A percentile compares a stretch with the other conserved stretches of the same genome.
Evolutionary conservation across 1,140 invertebrate genomes (phyloP).

Genomic region (Gyrodactylus bullatarudis): DNA sequence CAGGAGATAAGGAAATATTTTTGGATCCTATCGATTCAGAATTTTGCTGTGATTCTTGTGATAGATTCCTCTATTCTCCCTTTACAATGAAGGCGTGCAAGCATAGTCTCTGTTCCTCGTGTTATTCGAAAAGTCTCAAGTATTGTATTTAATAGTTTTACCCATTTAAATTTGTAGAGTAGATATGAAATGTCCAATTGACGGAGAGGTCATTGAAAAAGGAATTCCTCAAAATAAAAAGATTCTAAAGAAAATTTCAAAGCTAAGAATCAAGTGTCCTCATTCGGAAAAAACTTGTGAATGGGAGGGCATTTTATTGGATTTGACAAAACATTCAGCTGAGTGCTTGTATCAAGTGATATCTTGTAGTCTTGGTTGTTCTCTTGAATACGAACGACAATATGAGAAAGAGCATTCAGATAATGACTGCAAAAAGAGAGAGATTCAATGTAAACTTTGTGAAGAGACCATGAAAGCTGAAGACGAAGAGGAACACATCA

Average conservation of each 20-base stretch:
- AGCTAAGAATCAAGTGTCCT: neutral
- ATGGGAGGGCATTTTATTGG: neutral
- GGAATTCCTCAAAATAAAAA: neutral
- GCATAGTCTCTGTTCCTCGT: neutral
- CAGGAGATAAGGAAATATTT: neutral
- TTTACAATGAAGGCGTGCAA: neutral
- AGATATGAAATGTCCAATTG: neutral
- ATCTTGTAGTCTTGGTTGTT: neutral
- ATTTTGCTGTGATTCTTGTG: neutral
- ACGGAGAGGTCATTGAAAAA: neutral
- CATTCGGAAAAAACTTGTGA: neutral
- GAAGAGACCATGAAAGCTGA: neutral
- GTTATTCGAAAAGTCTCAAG: neutral
- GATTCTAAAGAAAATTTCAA: neutral
- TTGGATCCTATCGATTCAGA: neutral
- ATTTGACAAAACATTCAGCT: neutral
- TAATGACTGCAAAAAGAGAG: neutral
- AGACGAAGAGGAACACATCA: neutral
- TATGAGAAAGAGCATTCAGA: neutral
- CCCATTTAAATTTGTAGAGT: neutral
- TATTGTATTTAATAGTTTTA: neutral
- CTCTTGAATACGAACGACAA: neutral
- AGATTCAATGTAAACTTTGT: neutral
- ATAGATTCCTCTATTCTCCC: neutral
- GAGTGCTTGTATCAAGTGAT: neutral